Base-by-base conservation (phyloP, 2,888 invertebrate genomes). In the Cartodere bifasciata region DNA sequence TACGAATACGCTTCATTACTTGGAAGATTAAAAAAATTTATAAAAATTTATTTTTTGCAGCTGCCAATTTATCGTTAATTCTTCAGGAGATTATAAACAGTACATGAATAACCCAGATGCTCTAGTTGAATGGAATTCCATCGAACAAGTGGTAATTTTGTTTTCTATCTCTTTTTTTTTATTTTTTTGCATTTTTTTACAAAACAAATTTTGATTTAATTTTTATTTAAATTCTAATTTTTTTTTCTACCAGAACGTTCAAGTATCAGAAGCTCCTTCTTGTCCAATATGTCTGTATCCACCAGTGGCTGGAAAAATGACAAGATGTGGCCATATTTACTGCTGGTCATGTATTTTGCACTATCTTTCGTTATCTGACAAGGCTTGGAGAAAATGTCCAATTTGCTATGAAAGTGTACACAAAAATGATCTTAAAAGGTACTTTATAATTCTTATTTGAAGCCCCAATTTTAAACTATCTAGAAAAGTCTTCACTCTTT, bases 331-430 rank as follows among this genome's bases (percentile, higher is more conserved):
- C 6, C 95, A 97, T 55, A 81, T 90, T 38, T 94, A 85, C 59
- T 97, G 95, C 60, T 95, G 90, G 91, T 72, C 91, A 0, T 97
- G 95, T 53, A 75, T 91, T 45, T 68, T 97, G 27, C 94, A 94
- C 58, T 94, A 94, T 55, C 68, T 90, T 23, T 78, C 85, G 1
- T 64, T 91, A 2, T 80, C 83, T 29, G 92, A 94, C 46, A 79
- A 83, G 52, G 64, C 74, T 13, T 82, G 80, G 65, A 67, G 78
- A 16, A 82, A 80, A 50, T 95, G 95, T 58, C 95, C 95, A 0
- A 92, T 97, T 40, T 97, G 95, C 58, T 80, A 79, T 45, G 85
- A 88, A 48, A 70, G 79, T 2, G 65, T 95, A 29, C 71, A 80
- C 38, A 78, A 76, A 36, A 64, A 71, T 20, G 87, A 92, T 51